Conservation (phyloP, 30 jellyfish, hydroid and myxozoan genomes). For the Chrysaora quinquecirrha region DNA sequence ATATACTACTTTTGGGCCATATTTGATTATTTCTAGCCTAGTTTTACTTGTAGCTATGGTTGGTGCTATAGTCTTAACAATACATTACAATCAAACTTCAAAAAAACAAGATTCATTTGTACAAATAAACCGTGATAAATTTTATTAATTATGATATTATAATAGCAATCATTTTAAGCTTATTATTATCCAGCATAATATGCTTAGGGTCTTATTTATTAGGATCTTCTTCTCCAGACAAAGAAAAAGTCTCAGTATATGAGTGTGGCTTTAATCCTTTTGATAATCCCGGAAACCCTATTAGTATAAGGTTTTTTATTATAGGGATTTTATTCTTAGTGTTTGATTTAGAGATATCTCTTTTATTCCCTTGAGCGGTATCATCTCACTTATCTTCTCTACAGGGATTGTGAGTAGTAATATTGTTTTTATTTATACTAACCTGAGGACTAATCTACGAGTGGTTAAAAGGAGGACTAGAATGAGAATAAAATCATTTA, state of each 20-base stretch:
- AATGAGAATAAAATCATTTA: conserved; percentile 36
- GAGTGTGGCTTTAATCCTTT: conserved; percentile 69
- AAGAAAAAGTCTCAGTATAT: conserved; percentile 46
- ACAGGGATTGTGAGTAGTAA: neutral
- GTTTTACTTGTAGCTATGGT: conserved; percentile 35
- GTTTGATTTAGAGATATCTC: conserved; percentile 51
- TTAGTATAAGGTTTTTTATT: conserved; percentile 41
- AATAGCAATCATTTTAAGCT: neutral
- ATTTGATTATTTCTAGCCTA: conserved; percentile 22
- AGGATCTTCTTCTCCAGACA: conserved; percentile 19
- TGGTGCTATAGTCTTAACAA: conserved; percentile 32
- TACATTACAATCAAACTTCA: neutral
- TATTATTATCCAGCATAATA: conserved; percentile 5
- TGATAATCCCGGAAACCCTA: conserved; percentile 52
- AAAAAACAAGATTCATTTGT: conserved; percentile 19
- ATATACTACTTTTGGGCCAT: neutral
- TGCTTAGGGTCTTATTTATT: conserved; percentile 4
- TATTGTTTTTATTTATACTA: conserved; percentile 1
- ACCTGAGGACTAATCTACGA: conserved; percentile 44
- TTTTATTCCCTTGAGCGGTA: conserved; percentile 35
- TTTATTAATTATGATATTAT: neutral
- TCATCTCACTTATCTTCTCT: neutral
- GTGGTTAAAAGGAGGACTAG: conserved; percentile 64
- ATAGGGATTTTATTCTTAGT: conserved; percentile 45
- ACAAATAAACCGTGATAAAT: conserved; percentile 16